Percentiles rank a stretch among this genome's conserved stretches.
Evolutionary conservation across 2,797 vertebrate genomes (phyloP).

Genomic region (Cygnus olor): DNA sequence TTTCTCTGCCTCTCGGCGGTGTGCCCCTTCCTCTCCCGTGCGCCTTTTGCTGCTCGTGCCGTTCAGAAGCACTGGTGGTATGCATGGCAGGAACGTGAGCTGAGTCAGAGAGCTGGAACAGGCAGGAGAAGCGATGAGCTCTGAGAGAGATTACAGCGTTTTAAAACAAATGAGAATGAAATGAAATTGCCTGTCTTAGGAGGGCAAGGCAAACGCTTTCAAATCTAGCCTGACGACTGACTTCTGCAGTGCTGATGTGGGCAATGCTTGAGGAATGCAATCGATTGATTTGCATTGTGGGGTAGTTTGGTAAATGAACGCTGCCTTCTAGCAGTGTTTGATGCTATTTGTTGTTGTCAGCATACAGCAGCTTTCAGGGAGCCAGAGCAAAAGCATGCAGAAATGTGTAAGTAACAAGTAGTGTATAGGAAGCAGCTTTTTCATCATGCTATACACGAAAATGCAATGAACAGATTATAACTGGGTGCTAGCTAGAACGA

Average conservation of each 20-base stretch:
- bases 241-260: not conserved
- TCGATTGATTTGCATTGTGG: not conserved
- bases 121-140: not conserved
- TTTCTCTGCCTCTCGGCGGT: too few species aligned
- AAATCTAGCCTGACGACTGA: not conserved
- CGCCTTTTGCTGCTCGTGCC: not conserved
- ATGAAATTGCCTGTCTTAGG: not conserved
- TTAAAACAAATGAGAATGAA: not conserved
- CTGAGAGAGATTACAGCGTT: not conserved
- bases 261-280: not conserved
- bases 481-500: not conserved
- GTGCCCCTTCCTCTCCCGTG: fast-evolving
- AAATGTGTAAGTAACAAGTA: not conserved
- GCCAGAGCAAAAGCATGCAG: not conserved
- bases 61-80: not conserved
- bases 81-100: fast-evolving
- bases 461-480: not conserved
- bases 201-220: not conserved
- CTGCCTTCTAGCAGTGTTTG: not conserved
- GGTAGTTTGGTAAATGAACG: not conserved
- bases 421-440: not conserved
- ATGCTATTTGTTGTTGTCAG: not conserved
- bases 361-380: not conserved
- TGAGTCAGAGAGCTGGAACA: not conserved
- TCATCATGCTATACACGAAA: fast-evolving